Evolutionary conservation across 1,140 invertebrate genomes (phyloP), one percentile per base, ranked within the genome.

Genomic region (Euwallacea similis): DNA sequence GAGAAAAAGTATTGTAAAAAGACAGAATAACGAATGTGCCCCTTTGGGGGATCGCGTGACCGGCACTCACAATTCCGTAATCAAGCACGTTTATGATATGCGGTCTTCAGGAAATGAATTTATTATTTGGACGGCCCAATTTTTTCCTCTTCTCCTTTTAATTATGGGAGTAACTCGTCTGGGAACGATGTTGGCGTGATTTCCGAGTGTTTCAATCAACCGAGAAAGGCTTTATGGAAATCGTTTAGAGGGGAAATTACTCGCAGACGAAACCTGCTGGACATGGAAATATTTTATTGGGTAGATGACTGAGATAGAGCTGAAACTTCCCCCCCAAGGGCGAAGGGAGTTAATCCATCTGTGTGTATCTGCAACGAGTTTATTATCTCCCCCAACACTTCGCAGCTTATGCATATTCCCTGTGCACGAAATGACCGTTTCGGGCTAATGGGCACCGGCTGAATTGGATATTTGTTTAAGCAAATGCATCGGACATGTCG

Each of bases 1-100:
- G 21, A 33, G 21, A 33, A 33, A 33, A 33, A 33, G 21, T 33
- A 33, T 33, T 4, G 21, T 33, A 33, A 33, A 33, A 33, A 33
- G 21, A 33, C 21, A 33, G 21, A 33, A 33, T 33, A 33, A 33
- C 21, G 21, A 33, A 33, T 33, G 21, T 4, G 1, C 21, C 21
- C 21, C 21, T 4, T 4, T 4, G 42, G 42, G 33, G 7, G 15
- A 21, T 63, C 53, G 50, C 64, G 64, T 66, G 64, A 66, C 64
- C 56, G 8, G 11, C 33, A 42, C 33, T 43, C 64, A 56, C 53
- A 66, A 42, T 66, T 66, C 53, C 55, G 33, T 4, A 42, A 47
- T 56, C 56, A 56, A 66, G 42, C 44, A 66, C 64, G 53, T 53
- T 66, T 66, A 66, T 66, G 64, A 66, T 66, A 66, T 66, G 64